Percentiles rank a stretch among this genome's conserved stretches.
Conservation (phyloP, 92 coral and sea anemone species). For the Chrysogorgia sp. region DNA sequence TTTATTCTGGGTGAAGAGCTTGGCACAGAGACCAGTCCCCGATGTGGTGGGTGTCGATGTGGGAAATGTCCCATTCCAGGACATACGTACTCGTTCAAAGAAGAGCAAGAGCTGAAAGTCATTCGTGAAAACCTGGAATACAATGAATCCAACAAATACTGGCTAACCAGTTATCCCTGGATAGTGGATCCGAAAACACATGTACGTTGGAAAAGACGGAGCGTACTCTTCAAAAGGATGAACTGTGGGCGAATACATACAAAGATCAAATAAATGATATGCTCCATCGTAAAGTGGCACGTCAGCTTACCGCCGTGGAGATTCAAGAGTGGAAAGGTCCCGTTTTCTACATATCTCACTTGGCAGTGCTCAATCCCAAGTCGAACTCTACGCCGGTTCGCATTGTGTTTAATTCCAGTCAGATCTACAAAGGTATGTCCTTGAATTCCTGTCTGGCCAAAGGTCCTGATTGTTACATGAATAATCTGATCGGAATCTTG, state of each 20-base stretch:
- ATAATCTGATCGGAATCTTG: no score
- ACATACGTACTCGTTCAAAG: constrained; percentile 67
- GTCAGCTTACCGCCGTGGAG: no score
- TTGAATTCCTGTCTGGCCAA: constrained; percentile 35
- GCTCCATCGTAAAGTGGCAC: constrained; percentile 35
- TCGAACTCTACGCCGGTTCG: constrained; percentile 37
- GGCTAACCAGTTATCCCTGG: constrained; percentile 79
- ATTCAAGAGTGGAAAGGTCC: no score
- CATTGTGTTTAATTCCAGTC: constrained; percentile 46
- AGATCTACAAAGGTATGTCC: constrained; percentile 26
- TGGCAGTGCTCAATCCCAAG: constrained; percentile 66
- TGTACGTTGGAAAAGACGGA: constrained; percentile 56
- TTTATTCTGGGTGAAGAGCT: constrained; percentile 66
- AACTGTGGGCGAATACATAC: constrained; percentile 66
- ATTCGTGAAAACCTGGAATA: constrained; percentile 63
- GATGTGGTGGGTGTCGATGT: constrained; percentile 54
- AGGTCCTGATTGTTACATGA: no score
- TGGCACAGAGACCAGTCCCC: constrained; percentile 59
- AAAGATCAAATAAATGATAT: neutral
- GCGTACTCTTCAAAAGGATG: constrained; percentile 60
- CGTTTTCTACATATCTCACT: constrained; percentile 66
- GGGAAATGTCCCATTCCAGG: constrained; percentile 71
- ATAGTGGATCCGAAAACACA: constrained; percentile 52
- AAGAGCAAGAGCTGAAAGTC: no score
- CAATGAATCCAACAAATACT: constrained; percentile 59